Evolutionary conservation across 1,140 invertebrate genomes (phyloP).

Genomic region (Camponotus floridanus): DNA sequence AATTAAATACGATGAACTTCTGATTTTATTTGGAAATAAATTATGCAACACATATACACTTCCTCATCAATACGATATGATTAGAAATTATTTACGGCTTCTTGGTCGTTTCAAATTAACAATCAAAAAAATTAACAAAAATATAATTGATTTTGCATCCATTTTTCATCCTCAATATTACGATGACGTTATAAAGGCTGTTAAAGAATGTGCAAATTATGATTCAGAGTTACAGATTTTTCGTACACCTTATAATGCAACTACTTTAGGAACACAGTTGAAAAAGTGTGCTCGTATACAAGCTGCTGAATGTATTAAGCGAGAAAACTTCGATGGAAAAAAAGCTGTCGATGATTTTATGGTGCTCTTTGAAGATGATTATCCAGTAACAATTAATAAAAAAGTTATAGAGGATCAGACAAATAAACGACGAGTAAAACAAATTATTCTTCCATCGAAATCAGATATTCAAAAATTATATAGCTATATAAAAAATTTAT

Average conservation of each 20-base stretch:
- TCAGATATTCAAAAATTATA: constrained; percentile 23
- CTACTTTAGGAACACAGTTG: constrained; percentile 18
- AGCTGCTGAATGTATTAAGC: constrained; percentile 15
- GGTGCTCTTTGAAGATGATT: constrained; percentile 2
- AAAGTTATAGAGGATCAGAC: not conserved
- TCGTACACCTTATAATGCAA: constrained; percentile 18
- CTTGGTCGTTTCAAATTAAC: too few species aligned
- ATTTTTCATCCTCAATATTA: constrained; percentile 10
- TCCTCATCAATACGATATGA: too few species aligned
- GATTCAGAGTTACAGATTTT: not conserved
- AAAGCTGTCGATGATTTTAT: constrained; percentile 19
- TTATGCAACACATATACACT: too few species aligned
- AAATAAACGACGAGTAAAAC: constrained; percentile 6
- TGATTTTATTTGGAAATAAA: too few species aligned
- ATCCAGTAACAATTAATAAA: constrained; percentile 29
- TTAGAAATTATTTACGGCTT: too few species aligned
- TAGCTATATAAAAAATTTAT: not conserved
- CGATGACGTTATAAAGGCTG: constrained; percentile 23
- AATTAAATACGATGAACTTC: too few species aligned
- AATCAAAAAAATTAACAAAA: too few species aligned
- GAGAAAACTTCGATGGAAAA: not conserved
- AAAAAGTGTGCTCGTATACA: constrained; percentile 31
- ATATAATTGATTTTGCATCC: constrained; percentile 23
- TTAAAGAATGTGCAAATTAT: constrained; percentile 33
- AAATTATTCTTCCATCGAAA: constrained; percentile 13